phyloP scores from a whole-genome alignment of 2,888 invertebrate species.

The Xestia sexstrigata region DNA sequence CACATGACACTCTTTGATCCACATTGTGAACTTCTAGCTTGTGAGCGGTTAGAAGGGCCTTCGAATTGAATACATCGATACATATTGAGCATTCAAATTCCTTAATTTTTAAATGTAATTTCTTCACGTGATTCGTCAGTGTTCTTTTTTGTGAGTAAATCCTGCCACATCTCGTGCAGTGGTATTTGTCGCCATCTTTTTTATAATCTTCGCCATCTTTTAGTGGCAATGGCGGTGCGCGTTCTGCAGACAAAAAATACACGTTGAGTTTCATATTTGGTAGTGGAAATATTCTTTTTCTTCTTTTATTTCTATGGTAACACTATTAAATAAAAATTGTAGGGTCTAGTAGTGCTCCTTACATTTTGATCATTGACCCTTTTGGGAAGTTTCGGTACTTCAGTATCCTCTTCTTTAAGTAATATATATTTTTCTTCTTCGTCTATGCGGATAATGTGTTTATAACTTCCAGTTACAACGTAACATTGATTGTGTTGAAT shows the following conservation, averaged over 20 bases:
- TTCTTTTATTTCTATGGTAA: neutral
- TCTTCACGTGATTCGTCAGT: slow-evolving; percentile 74
- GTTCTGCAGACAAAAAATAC: slow-evolving; percentile 75
- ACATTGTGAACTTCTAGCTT: slow-evolving; percentile 79
- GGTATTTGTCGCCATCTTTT: slow-evolving; percentile 68
- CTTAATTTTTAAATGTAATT: slow-evolving; percentile 77
- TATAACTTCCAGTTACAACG: neutral
- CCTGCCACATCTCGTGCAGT: slow-evolving; percentile 76
- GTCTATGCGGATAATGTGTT: neutral
- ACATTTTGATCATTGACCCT: neutral
- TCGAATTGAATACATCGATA: slow-evolving; percentile 9
- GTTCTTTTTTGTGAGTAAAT: slow-evolving; percentile 71
- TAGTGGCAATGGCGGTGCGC: slow-evolving; percentile 71
- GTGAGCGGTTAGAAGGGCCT: slow-evolving; percentile 74
- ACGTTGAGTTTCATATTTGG: neutral
- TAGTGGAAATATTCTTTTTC: neutral
- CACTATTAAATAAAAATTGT: neutral
- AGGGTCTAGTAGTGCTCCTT: neutral
- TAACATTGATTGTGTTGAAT: neutral
- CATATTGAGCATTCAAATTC: slow-evolving; percentile 74
- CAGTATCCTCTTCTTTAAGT: too few relatives aligned
- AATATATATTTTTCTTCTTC: neutral
- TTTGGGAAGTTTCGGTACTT: neutral
- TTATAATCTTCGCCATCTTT: slow-evolving; percentile 73
- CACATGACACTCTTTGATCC: slow-evolving; percentile 81